Base-by-base conservation (phyloP, 2,797 vertebrate genomes). In the Agapornis canus region DNA sequence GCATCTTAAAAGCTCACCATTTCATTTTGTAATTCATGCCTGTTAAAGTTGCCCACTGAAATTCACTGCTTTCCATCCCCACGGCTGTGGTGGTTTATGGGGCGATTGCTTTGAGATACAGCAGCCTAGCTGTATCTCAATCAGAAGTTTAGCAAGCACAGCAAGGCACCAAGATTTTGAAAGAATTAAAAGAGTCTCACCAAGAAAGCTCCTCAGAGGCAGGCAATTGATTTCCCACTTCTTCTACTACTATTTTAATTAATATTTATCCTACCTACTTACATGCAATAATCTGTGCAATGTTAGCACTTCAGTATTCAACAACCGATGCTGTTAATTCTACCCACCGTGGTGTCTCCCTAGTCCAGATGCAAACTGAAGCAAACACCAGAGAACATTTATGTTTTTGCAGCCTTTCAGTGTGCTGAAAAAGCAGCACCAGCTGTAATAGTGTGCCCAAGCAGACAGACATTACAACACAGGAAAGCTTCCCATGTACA, bases 201-300 rank as follows among this genome's bases (percentile, higher is more conserved):
- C 57, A 65, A 51, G 43, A 86, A 92, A 89, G 78, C 78, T 82
- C 71, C 81, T 82, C 39, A 64, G 71, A 52, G 64, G 60, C 66
- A 86, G 1, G 32, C 64, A 87, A 84, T 73, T 80, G 75, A 82
- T 96, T 93, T 90, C 54, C 59, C 56, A 31, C 86, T 52, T 13
- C 56, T 84, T 86, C 86, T 70, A 54, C 32, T 32, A 43, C 39
- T 42, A 26, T 78, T 95, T 91, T 91, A 95, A 94, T 96, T 91
- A 90, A 86, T 92, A 91, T 93, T 94, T 94, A 92, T 83, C 88
- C 80, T 60, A 40, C 78, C 66, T 70, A 42, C 63, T 93, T 75
- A 82, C 86, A 86, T 4, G 18, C 75, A 82, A 66, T 61, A 81
- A 92, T 87, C 73, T 83, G 52, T 7, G 14, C 59, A 10, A 8